These are phyloP conservation scores for Urechis unicinctus DNA, from an alignment of 2,888 invertebrate genomes.

Conservation along the genomic window DNA sequence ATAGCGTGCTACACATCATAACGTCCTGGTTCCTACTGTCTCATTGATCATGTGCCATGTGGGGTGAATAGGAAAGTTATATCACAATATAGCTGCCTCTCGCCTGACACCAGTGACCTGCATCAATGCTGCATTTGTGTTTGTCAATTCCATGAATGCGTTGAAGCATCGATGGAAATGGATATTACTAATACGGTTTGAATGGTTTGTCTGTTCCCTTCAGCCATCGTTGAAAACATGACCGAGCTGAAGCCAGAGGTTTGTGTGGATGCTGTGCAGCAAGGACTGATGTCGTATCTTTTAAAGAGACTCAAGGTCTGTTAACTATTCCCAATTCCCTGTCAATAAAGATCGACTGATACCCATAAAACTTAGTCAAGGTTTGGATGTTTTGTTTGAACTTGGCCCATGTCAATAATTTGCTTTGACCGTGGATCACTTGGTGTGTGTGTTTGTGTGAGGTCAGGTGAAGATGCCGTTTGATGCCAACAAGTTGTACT, in stretches of 20 bases:
- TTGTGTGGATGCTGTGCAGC: conserved; percentile 77
- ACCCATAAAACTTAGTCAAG: too few species aligned
- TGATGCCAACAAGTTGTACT: conserved; percentile 90
- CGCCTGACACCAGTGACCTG: too few species aligned
- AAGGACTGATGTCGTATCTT: conserved; percentile 87
- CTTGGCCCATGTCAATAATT: too few species aligned
- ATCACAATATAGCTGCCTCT: too few species aligned
- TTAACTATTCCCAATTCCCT: neutral
- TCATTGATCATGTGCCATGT: too few species aligned
- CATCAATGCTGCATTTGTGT: neutral
- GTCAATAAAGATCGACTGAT: neutral
- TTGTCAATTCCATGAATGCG: neutral
- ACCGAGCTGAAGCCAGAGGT: conserved; percentile 83
- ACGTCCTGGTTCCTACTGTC: too few species aligned
- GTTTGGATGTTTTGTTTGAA: too few species aligned
- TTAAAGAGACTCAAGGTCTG: conserved; percentile 71
- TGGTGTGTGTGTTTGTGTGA: too few species aligned
- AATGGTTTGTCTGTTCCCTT: conserved; percentile 16
- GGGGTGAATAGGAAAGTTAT: too few species aligned
- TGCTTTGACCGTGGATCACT: too few species aligned
- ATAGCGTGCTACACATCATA: too few species aligned
- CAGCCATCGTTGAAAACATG: conserved; percentile 89
- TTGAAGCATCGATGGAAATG: neutral
- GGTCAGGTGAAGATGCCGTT: conserved; percentile 78
- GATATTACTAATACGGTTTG: too few species aligned